A percentile compares a stretch with the other conserved stretches of the same genome.
Conservation (phyloP, 53 echinoderm and acorn worm genomes). For the Glandiceps talaboti region DNA sequence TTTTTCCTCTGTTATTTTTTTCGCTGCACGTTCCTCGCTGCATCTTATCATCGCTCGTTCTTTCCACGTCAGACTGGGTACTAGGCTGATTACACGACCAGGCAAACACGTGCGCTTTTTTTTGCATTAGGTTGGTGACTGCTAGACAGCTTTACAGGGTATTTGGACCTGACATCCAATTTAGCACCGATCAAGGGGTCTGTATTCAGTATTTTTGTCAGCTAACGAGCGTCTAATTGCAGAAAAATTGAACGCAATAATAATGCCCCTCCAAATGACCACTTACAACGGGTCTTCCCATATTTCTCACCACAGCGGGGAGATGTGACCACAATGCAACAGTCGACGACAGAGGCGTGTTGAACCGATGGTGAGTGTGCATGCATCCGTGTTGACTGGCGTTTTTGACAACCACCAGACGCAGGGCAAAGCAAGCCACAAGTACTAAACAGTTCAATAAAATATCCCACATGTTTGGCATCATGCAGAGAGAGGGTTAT, state of each 20-base stretch:
- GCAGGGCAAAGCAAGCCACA: background rate
- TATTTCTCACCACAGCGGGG: background rate
- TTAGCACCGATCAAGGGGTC: background rate
- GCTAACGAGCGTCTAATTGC: background rate
- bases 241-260: background rate
- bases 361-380: background rate
- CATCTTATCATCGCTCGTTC: too few species aligned
- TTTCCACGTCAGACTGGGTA: too few species aligned
- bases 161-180: background rate
- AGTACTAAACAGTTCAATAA: conserved; percentile 1
- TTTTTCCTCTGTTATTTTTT: background rate
- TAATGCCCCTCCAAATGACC: background rate
- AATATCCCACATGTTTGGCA: background rate
- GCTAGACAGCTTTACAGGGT: background rate
- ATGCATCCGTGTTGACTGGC: background rate
- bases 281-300: background rate
- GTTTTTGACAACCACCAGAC: background rate
- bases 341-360: background rate
- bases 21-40: background rate
- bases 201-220: background rate
- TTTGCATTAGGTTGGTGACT: background rate
- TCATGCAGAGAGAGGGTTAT: conserved; percentile 12
- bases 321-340: background rate
- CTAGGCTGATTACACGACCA: too few species aligned
- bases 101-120: background rate